Evolutionary conservation across 2,888 invertebrate genomes (phyloP), one percentile per base, ranked within the genome.

Genomic region (Melanargia galathea): DNA sequence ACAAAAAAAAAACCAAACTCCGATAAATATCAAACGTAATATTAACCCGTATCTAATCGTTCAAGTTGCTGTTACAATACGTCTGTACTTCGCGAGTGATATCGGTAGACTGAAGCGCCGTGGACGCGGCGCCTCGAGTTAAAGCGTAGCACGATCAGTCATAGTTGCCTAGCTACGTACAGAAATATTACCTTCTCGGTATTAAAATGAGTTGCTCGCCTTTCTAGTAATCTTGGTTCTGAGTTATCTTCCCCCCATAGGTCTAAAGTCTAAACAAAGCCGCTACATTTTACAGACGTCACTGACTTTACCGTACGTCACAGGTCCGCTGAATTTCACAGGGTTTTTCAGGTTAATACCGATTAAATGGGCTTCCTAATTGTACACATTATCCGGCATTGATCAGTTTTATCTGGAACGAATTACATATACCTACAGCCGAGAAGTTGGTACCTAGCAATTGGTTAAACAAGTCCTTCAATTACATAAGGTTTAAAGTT

Each of bases 71-170:
- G 45, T 54, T 48, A 55, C 63, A 62, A 70, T 71, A 77, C 88
- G 87, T 84, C 78, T 82, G 78, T 74, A 75, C 75, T 73, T 76
- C 70, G 71, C 73, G 84, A 83, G 80, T 79, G 84, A 86, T 84
- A 83, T 83, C 82, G 82, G 73, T 75, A 75, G 68, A 90, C 90
- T 90, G 87, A 87, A 71, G 67, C 70, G 64, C 38, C 66, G 69
- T 57, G 22, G 35, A 60, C 66, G 68, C 65, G 64, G 61, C 70
- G 73, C 72, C 72, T 74, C 69, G 69, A 68, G 67, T 71, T 70
- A 72, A n/a, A 71, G 64, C 71, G 73, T 69, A 70, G 70, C 70
- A 65, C 69, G 68, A 68, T 69, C 71, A 76, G 74, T 77, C 77
- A 74, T 70, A 66, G 67, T 69, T 69, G 69, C 68, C 68, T 71